Evolutionary conservation across 2,888 invertebrate species (phyloP).

Genomic region (Caenorhabditis japonica): DNA sequence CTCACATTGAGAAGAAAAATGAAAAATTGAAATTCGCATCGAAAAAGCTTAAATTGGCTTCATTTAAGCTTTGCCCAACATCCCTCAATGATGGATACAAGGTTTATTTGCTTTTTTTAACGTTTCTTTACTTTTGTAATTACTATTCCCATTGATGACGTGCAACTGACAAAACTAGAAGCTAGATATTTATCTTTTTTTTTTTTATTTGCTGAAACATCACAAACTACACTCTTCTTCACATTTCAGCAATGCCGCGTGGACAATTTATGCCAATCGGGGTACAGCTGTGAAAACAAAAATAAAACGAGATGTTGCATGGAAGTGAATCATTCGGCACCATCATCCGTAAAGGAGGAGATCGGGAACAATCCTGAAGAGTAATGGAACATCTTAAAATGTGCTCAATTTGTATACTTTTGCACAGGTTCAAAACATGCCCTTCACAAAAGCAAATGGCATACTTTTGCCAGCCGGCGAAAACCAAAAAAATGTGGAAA

Average conservation of each 20-base stretch:
- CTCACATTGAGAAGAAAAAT: slow-evolving; percentile 45
- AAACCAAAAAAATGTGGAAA: slow-evolving; percentile 16
- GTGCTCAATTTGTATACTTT: too few species aligned
- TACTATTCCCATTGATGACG: slow-evolving; percentile 7
- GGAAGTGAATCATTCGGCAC: slow-evolving; percentile 35
- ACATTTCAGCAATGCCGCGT: slow-evolving; percentile 41
- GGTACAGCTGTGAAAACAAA: slow-evolving; percentile 48
- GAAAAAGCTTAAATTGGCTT: slow-evolving; percentile 18
- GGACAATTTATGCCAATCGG: slow-evolving; percentile 40
- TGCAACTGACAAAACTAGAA: slow-evolving; percentile 42
- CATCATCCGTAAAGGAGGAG: background rate
- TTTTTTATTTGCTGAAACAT: too few species aligned
- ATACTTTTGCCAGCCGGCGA: slow-evolving; percentile 33
- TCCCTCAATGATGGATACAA: slow-evolving; percentile 34
- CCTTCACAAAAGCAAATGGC: slow-evolving; percentile 32
- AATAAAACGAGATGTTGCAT: slow-evolving; percentile 40
- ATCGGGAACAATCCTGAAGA: slow-evolving; percentile 20
- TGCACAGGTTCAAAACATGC: slow-evolving; percentile 39
- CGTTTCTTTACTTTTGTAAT: too few species aligned
- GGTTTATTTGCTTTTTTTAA: slow-evolving; percentile 1
- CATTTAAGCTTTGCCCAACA: slow-evolving; percentile 20
- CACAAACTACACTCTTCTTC: too few species aligned
- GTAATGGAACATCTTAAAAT: too few species aligned
- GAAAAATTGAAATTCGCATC: slow-evolving; percentile 26
- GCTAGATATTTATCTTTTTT: slow-evolving; percentile 25